phyloP scores from a whole-genome alignment of 2,888 invertebrate species.

The Thecocarcelia acutangulata region DNA sequence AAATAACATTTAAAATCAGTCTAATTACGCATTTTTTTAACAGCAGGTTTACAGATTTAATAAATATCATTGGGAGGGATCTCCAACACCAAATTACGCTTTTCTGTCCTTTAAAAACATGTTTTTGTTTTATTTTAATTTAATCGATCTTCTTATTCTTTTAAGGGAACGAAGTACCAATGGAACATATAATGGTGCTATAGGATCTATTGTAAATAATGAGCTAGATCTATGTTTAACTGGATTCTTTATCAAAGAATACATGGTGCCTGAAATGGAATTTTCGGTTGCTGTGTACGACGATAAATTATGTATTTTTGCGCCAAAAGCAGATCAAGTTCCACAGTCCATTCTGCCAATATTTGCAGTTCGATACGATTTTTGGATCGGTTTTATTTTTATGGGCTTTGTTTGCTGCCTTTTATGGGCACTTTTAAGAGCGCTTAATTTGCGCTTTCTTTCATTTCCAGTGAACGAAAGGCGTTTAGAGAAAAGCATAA shows the following conservation, averaged over 20 bases:
- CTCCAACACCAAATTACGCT: too few relatives aligned
- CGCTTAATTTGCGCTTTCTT: constrained; percentile 74
- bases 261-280: constrained; percentile 79
- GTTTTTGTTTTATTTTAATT: too few relatives aligned
- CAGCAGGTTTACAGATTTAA: too few relatives aligned
- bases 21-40: too few relatives aligned
- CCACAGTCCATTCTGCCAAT: constrained; percentile 81
- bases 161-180: constrained; percentile 74
- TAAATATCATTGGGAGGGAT: too few relatives aligned
- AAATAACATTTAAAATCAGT: too few relatives aligned
- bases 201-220: constrained; percentile 78
- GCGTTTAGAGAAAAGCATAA: constrained; percentile 62
- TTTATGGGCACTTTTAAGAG: constrained; percentile 76
- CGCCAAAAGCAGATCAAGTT: constrained; percentile 80
- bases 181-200: constrained; percentile 80
- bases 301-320: constrained; percentile 81
- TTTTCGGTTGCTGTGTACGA: constrained; percentile 80
- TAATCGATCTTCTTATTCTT: background rate
- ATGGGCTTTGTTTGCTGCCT: constrained; percentile 75
- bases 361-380: constrained; percentile 77
- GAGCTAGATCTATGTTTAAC: constrained; percentile 80
- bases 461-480: background rate
- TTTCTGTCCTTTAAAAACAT: too few relatives aligned
- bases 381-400: constrained; percentile 79
- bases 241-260: constrained; percentile 81